Percentiles rank a stretch among this genome's conserved stretches.
phyloP scores from a whole-genome alignment of 2,797 vertebrate genomes.

The Molossus alvarezi region DNA sequence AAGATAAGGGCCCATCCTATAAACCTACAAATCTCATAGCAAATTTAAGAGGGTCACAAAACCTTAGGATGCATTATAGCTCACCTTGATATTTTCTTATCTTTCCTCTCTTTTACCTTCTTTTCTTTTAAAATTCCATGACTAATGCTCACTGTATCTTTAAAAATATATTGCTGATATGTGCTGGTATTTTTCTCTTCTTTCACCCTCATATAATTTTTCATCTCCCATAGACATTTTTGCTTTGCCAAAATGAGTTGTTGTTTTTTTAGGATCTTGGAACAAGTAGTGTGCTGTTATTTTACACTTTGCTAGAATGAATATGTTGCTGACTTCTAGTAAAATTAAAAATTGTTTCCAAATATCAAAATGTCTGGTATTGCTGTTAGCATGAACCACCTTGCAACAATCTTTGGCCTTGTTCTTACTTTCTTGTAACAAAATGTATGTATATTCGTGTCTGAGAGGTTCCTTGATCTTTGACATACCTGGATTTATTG shows the following conservation, averaged over 20 bases:
- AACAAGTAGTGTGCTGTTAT: not conserved
- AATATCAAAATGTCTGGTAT: not conserved
- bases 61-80: not conserved
- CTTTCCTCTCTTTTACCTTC: not conserved
- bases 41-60: not conserved
- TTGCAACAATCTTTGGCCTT: not conserved
- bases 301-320: not conserved
- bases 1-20: not conserved
- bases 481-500: constrained; percentile 1
- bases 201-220: not conserved
- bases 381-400: not conserved
- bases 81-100: not conserved
- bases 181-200: not conserved
- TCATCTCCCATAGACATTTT: not conserved
- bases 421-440: not conserved
- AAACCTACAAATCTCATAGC: not conserved
- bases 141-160: not conserved
- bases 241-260: not conserved
- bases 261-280: constrained; percentile 27
- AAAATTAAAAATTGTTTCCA: constrained; percentile 27
- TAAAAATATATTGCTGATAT: not conserved
- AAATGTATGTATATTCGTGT: not conserved
- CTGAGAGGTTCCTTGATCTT: not conserved
- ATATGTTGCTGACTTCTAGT: not conserved
- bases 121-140: not conserved